Evolutionary conservation across 2,113 vertebrate species (phyloP), one percentile per base, ranked within the genome.

Genomic region (Vombatus ursinus): DNA sequence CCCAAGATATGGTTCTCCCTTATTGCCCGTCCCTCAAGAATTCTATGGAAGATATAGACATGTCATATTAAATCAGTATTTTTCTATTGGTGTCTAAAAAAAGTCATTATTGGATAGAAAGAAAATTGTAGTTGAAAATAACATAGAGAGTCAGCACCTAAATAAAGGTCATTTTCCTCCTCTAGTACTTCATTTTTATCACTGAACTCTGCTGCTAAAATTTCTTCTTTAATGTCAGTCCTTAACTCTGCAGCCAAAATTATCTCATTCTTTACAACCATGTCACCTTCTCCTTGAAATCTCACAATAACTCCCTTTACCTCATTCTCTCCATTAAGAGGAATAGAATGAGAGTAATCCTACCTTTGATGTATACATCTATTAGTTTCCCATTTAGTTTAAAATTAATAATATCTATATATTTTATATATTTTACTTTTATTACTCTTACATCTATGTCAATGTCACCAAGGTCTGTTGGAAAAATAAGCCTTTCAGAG

Each of bases 91-190:
- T 57, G 48, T 6, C 11, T 23, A 23, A 91, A 50, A 50, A 77
- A n/a, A 51, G 22, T 95, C 52, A 93, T 92, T 95, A 47, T 89
- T 91, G 91, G 91, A 90, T 50, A 93, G 90, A 37, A 94, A 47
- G 2, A 92, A 92, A 54, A 31, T n/a, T 93, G 49, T 48, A 89
- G 84, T 93, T 0, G 93, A 92, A 91, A 95, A 44, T 57, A 96
- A 52, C 26, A 37, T 95, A 50, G 28, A 94, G 48, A 77, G 0
- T 26, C 94, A 24, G 61, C 68, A 77, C 37, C 68, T 77, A 77
- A 77, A 77, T 77, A 47, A 50, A 0, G 68, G 44, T 95, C 37
- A 28, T 31, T 61, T 90, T 14, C 48, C 24, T 53, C 95, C n/a
- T 26, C 84, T 44, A 96, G 49, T 26, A 93, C 52, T 37, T 2